phyloP scores from a whole-genome alignment of 2,113 vertebrate species.

The Semicossyphus pulcher region DNA sequence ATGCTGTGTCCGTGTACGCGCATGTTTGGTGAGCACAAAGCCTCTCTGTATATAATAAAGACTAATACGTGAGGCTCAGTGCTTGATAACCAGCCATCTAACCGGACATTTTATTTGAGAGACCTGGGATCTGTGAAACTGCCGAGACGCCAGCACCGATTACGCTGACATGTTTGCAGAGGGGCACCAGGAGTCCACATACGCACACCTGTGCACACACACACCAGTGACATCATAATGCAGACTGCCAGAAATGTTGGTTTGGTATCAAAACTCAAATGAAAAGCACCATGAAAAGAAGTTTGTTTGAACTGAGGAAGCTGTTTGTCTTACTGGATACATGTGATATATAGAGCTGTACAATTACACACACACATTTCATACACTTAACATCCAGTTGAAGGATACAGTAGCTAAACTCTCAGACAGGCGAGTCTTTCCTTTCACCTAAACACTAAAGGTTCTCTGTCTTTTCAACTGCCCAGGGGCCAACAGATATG shows the following conservation, averaged over 20 bases:
- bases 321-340: not conserved
- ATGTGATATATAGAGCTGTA: not conserved
- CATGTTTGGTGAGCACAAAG: slow-evolving; percentile 26
- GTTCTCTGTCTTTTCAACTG: slow-evolving; percentile 62
- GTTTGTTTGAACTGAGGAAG: slow-evolving; percentile 1
- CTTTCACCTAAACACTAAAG: slow-evolving; percentile 70
- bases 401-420: slow-evolving; percentile 60
- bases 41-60: slow-evolving; percentile 31
- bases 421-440: slow-evolving; percentile 44
- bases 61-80: slow-evolving; percentile 10
- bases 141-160: slow-evolving; percentile 58
- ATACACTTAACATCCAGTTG: not conserved
- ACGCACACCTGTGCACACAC: slow-evolving; percentile 1
- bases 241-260: slow-evolving; percentile 20
- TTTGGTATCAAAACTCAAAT: slow-evolving; percentile 36
- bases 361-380: not conserved
- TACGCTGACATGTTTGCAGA: slow-evolving; percentile 66
- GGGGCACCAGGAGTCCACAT: slow-evolving; percentile 48
- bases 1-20: no score
- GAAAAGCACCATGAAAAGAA: slow-evolving; percentile 2
- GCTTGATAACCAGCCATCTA: slow-evolving; percentile 34
- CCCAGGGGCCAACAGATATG: slow-evolving; percentile 65
- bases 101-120: slow-evolving; percentile 43
- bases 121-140: slow-evolving; percentile 57
- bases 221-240: slow-evolving; percentile 51